Evolutionary conservation across 2,113 vertebrate genomes (phyloP).

Genomic region (Acanthisitta chloris): DNA sequence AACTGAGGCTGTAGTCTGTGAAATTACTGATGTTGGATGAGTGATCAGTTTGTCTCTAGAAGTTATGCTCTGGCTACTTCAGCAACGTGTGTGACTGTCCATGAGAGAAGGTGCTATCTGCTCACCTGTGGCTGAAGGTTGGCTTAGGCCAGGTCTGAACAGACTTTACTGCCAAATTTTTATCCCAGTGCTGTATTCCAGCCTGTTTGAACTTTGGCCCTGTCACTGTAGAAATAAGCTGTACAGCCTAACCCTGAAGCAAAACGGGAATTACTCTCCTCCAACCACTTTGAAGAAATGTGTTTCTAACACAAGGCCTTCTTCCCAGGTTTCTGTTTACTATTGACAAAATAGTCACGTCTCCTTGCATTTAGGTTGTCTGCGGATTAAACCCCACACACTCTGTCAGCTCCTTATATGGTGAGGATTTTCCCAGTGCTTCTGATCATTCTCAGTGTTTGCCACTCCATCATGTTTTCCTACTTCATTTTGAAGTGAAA

Average conservation of each 20-base stretch:
- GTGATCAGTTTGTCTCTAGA: not conserved
- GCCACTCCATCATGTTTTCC: not conserved
- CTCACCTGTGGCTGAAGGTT: not conserved
- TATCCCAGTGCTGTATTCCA: not conserved
- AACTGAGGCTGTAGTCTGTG: not conserved
- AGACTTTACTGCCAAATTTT: not conserved
- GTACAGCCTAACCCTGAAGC: not conserved
- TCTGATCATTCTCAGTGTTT: not conserved
- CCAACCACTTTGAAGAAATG: not conserved
- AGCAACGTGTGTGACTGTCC: not conserved
- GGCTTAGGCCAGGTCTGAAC: not conserved
- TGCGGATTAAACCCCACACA: not conserved
- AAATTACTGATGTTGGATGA: not conserved
- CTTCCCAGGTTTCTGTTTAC: not conserved
- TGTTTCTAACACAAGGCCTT: not conserved
- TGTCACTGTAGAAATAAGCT: not conserved
- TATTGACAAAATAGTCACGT: not conserved
- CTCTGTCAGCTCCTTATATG: not conserved
- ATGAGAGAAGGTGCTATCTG: not conserved
- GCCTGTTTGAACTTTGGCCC: not conserved
- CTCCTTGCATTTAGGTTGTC: not conserved
- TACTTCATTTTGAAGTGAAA: not conserved
- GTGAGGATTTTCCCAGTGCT: not conserved
- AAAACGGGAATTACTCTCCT: not conserved
- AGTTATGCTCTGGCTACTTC: not conserved